Conservation (phyloP, 1,140 invertebrate genomes). For the Drosophila pandora region DNA sequence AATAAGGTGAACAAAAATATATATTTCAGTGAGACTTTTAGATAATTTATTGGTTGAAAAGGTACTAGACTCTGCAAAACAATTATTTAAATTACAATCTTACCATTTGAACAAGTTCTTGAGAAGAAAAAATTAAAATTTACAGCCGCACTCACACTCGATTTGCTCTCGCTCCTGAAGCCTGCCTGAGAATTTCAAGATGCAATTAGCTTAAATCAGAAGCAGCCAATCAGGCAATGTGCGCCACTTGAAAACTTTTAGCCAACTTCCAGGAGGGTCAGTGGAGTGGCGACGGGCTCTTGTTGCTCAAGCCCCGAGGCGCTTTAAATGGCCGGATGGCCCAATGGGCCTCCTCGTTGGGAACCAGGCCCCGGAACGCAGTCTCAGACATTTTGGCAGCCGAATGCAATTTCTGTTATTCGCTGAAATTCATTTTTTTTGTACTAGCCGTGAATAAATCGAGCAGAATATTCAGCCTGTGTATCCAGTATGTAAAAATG, state of each 20-base stretch:
- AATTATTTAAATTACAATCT: background rate
- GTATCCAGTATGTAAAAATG: constrained; percentile 6
- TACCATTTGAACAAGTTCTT: background rate
- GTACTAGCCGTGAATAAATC: constrained; percentile 22
- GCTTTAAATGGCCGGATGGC: background rate
- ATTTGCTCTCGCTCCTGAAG: background rate
- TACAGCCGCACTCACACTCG: background rate
- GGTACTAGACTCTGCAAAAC: too few species aligned
- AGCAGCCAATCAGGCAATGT: constrained; percentile 71
- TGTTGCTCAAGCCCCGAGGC: background rate
- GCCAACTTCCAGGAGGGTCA: constrained; percentile 38
- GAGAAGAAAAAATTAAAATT: background rate
- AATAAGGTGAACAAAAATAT: background rate
- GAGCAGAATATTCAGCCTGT: background rate
- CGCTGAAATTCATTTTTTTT: constrained; percentile 20
- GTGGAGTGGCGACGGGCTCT: constrained; percentile 32
- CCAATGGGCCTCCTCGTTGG: constrained; percentile 33
- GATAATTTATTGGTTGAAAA: too few species aligned
- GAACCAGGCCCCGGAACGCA: constrained; percentile 54
- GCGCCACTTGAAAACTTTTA: constrained; percentile 70
- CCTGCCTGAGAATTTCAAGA: constrained; percentile 8
- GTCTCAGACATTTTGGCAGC: constrained; percentile 56
- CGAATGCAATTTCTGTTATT: constrained; percentile 39
- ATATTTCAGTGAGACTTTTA: too few species aligned
- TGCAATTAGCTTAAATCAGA: constrained; percentile 71